Base-by-base conservation (phyloP, 2,888 invertebrate genomes). In the Amphimallon solstitiale region DNA sequence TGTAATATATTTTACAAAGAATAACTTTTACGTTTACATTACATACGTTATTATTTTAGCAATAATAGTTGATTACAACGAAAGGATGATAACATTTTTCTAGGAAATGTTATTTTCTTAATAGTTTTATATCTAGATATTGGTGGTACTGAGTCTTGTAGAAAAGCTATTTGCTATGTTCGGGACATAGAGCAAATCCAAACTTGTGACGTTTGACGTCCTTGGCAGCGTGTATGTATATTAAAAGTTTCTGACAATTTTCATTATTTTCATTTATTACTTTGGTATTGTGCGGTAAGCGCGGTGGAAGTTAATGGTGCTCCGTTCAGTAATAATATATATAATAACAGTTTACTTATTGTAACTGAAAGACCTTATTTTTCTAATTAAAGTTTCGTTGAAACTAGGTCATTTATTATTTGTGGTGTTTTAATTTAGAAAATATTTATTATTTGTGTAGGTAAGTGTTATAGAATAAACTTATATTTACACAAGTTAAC, bases 341-440 rank as follows among this genome's bases (percentile, higher is more conserved):
- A 34, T 10, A 17, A n/a, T 12, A 35, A 17, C 34, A 52, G 51
- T 52, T 21, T 21, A 12, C 6, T 38, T 12, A 12, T 40, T 12
- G n/a, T 19, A 35, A 54, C 21, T 37, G 17, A 29, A 19, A 54
- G 21, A 40, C 38, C 21, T 17, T 19, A 40, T 38, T 38, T 38
- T 54, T 21, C 40, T 38, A 3, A 45, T 21, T n/a, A 38, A 54
- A 54, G 54, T 40, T 54, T 35, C 38, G 38, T 40, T 54, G 40
- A 54, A 54, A 54, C 21, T 54, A 54, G 54, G 54, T 54, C 54
- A 54, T 12, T 17, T 21, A 37, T 38, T 40, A 40, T 40, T 52
- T 40, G 40, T 54, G 40, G 54, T 54, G 54, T 23, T 54, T 19
- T 54, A 54, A 38, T 54, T 54, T 40, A 54, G 54, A 38, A 21